Base-by-base conservation (phyloP, 2,888 invertebrate species). In the Hirtodrosophila alboralis region DNA sequence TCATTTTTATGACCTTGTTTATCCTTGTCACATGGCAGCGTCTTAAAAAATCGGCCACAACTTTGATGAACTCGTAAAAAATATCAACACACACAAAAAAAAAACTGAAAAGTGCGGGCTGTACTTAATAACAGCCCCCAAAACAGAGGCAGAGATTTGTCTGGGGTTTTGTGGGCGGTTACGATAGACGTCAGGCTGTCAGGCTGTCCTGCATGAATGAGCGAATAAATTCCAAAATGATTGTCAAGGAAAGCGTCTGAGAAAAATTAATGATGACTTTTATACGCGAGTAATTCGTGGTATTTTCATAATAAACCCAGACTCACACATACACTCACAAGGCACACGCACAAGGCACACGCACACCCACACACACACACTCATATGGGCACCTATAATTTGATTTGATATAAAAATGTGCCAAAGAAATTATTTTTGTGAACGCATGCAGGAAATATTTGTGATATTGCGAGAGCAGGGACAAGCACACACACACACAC, bases 211-310 rank as follows among this genome's bases (percentile, higher is more conserved):
- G 77, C 77, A 80, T 72, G 77, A 80, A 80, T 76, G 81, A 67
- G 75, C 83, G 86, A 75, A 72, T 79, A 84, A 84, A 79, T 75
- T 79, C 79, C 68, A 77, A 80, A 76, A 80, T 69, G 67, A 77
- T 71, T 86, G 78, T 62, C 74, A 80, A 56, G 51, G 59, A 69
- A 68, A 80, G 75, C 87, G 75, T 81, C 85, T 60, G 75, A 70
- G 65, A 61, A 65, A 83, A 83, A 83, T 83, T 86, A 83, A 86
- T 86, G 87, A 86, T 86, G 81, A 83, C 81, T 83, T 83, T 83
- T 81, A 83, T 83, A 70, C 63, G 85, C 87, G 65, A 72, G 75
- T 81, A 86, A 83, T 83, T 83, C 87, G 74, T 77, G 87, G 87
- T 52, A 81, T 86, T 83, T 83, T 86, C 47, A 77, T 83, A 86